Evolutionary conservation across 2,113 vertebrate species (phyloP), one percentile per base, ranked within the genome.

Genomic region (Passer domesticus): DNA sequence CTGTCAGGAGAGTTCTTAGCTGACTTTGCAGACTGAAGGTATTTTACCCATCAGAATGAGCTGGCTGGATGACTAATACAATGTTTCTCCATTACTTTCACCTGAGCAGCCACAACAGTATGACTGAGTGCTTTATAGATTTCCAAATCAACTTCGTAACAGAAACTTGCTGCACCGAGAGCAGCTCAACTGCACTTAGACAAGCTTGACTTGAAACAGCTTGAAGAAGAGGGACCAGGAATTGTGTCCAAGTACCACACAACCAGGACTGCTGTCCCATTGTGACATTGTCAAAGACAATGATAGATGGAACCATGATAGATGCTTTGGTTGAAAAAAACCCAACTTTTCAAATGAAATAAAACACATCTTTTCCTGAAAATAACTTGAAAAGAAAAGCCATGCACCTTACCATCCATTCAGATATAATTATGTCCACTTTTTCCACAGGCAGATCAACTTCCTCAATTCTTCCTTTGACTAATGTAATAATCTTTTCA

Each of bases 381-480:
- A 89, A 50, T 16, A 74, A 74, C 15, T 16, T 46, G 8, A 37
- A 66, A 75, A 75, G 19, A 82, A 49, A 17, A 83, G n/a, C 44
- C 33, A 41, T 92, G n/a, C 13, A 39, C 15, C 99, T 99, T 96
- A 99, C 99, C 99, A 99, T 99, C 99, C 99, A 99, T 47, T 99
- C 99, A 8, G 99, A 99, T 98, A 99, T 98, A 96, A 99, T 99
- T 89, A 99, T 83, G 93, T 99, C 99, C 92, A 99, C 99, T 97
- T 99, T 99, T 89, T 99, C 98, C 95, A 99, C 93, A 39, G 99
- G 99, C 59, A 99, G 98, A 82, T 95, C 95, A 82, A 99, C 98
- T 94, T 99, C 99, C 97, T 99, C 99, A 3, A 99, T 98, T 91
- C 99, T 98, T 93, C 99, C 99, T 98, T 99, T 99, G 84, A 99